Percentiles rank a stretch among this genome's conserved stretches.
Evolutionary conservation across 2,888 invertebrate genomes (phyloP).

Genomic region (Trypoxylon attenuatum): DNA sequence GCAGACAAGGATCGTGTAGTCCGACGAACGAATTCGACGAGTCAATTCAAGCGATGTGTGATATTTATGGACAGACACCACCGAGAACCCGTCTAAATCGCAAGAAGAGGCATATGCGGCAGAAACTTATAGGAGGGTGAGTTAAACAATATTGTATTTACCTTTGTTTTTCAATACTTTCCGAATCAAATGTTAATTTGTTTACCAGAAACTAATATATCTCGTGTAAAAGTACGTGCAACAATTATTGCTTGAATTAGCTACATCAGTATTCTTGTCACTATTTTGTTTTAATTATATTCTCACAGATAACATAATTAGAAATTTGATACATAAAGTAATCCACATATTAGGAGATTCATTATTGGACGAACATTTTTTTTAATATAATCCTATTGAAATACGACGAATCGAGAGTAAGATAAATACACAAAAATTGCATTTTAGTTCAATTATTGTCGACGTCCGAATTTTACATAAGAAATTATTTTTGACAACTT

Average conservation of each 20-base stretch:
- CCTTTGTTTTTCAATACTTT: background rate
- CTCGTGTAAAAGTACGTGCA: background rate
- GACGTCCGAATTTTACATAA: no score
- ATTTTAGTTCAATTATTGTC: no score
- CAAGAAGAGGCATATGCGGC: constrained; percentile 75
- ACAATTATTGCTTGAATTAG: background rate
- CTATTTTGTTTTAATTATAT: no score
- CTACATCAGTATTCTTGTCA: background rate
- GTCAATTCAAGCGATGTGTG: constrained; percentile 70
- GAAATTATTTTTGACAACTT: no score
- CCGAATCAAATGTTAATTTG: background rate
- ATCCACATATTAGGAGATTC: no score
- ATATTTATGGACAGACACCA: constrained; percentile 86
- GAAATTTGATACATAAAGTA: no score
- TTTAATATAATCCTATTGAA: no score
- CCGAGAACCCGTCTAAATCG: constrained; percentile 82
- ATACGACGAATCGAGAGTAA: no score
- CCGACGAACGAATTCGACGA: constrained; percentile 60
- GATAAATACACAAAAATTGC: no score
- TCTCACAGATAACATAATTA: no score
- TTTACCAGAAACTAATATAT: background rate
- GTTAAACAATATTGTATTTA: background rate
- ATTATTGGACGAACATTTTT: no score
- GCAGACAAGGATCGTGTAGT: constrained; percentile 46
- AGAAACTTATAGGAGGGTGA: constrained; percentile 79